A percentile compares a stretch with the other conserved stretches of the same genome.
These are phyloP conservation scores for Phaethornis superciliosus DNA, from an alignment of 2,113 vertebrate species.

Conservation along the genomic window DNA sequence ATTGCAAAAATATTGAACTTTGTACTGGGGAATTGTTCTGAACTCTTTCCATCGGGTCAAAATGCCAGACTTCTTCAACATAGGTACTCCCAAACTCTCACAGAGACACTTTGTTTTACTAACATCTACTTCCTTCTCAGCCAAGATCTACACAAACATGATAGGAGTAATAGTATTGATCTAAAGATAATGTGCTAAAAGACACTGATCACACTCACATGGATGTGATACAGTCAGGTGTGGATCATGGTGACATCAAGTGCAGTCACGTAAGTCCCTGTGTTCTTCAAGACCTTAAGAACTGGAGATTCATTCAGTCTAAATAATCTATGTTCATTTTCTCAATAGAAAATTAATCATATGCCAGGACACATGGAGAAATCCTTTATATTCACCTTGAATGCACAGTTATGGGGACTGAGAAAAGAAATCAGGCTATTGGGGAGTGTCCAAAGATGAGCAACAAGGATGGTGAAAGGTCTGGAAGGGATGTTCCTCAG, in stretches of 20 bases:
- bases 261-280: neutral
- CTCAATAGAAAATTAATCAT: neutral
- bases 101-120: neutral
- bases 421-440: no score
- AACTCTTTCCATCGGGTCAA: neutral
- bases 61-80: neutral
- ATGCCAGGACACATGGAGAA: neutral
- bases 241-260: neutral
- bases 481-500: no score
- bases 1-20: neutral
- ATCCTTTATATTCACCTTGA: neutral
- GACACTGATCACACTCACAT: neutral
- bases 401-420: no score
- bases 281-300: neutral
- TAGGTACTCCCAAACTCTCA: neutral
- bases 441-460: no score
- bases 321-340: neutral
- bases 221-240: neutral
- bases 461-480: no score
- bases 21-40: neutral
- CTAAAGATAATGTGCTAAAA: accelerated
- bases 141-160: neutral
- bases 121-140: neutral
- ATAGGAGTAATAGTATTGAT: neutral
- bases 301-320: neutral